These are phyloP conservation scores for Etheostoma nigrum DNA, from an alignment of 2,797 vertebrate genomes.

Conservation along the genomic window DNA sequence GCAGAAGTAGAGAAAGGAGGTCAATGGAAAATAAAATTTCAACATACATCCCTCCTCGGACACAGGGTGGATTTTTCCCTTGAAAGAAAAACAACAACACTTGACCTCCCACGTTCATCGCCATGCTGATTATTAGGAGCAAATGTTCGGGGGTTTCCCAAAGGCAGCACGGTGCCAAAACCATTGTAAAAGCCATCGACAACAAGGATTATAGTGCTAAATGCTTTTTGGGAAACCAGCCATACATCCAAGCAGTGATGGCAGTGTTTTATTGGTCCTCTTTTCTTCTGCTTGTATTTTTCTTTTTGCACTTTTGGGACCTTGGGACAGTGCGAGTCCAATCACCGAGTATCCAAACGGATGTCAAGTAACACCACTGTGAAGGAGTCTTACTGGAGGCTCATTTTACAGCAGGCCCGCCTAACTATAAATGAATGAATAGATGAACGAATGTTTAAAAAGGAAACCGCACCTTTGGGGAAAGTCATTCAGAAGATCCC, in stretches of 20 bases:
- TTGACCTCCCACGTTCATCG: constrained; percentile 56
- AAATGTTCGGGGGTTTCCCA: constrained; percentile 54
- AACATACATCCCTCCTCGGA: constrained; percentile 32
- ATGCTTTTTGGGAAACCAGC: constrained; percentile 66
- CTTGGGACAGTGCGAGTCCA: constrained; percentile 54
- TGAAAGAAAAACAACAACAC: constrained; percentile 38
- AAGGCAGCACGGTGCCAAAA: constrained; percentile 74
- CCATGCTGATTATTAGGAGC: constrained; percentile 36
- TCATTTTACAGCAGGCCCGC: constrained; percentile 50
- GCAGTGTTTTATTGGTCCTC: constrained; percentile 28
- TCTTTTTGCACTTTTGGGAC: constrained; percentile 64
- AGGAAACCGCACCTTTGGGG: constrained; percentile 67
- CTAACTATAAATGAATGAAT: constrained; percentile 68
- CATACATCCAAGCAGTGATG: constrained; percentile 53
- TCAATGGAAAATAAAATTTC: constrained; percentile 11
- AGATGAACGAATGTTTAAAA: constrained; percentile 74
- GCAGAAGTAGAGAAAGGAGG: constrained; percentile 2
- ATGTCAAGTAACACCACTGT: constrained; percentile 68
- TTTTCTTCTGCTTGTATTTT: constrained; percentile 52
- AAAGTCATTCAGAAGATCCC: constrained; percentile 58
- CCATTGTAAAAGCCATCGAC: constrained; percentile 67
- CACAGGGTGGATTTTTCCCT: constrained; percentile 47
- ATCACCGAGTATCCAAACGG: constrained; percentile 50
- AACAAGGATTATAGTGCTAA: constrained; percentile 60
- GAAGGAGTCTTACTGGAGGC: constrained; percentile 52